Evolutionary conservation across 2,797 vertebrate genomes (phyloP).

Genomic region (Gymnopithys bicolor): DNA sequence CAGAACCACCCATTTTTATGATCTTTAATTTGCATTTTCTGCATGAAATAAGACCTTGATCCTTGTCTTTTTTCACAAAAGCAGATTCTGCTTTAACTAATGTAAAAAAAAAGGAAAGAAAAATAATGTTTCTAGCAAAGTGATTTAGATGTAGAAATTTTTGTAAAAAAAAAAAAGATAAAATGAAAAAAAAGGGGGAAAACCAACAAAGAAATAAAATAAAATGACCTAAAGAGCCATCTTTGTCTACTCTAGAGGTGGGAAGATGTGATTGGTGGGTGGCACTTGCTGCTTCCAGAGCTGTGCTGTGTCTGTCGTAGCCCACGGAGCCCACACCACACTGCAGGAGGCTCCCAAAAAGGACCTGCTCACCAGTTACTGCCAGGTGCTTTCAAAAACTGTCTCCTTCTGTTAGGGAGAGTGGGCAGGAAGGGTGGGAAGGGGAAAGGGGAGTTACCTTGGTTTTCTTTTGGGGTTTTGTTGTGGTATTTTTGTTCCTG

Average conservation of each 20-base stretch:
- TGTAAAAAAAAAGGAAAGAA: conserved; percentile 48
- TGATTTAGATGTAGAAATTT: conserved; percentile 68
- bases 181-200: not conserved
- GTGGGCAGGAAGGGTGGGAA: not conserved
- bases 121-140: conserved; percentile 75
- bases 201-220: conserved; percentile 59
- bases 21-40: conserved; percentile 71
- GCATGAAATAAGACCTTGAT: conserved; percentile 72
- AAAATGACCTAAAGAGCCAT: conserved; percentile 65
- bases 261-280: conserved; percentile 30
- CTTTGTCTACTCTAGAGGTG: conserved; percentile 67
- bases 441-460: not conserved
- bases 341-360: not conserved
- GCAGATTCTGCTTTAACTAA: conserved; percentile 65
- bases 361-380: not conserved
- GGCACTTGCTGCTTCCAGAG: conserved; percentile 2
- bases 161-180: conserved; percentile 48
- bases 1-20: conserved; percentile 47
- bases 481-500: not conserved
- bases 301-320: not conserved
- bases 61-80: conserved; percentile 65
- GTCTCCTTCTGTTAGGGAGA: not conserved
- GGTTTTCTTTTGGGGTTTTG: not conserved
- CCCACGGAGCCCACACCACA: rapidly evolving
- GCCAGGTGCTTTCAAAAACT: conserved; percentile 59